phyloP scores from a whole-genome alignment of 2,888 invertebrate genomes.

The Sclerodermus sp. region DNA sequence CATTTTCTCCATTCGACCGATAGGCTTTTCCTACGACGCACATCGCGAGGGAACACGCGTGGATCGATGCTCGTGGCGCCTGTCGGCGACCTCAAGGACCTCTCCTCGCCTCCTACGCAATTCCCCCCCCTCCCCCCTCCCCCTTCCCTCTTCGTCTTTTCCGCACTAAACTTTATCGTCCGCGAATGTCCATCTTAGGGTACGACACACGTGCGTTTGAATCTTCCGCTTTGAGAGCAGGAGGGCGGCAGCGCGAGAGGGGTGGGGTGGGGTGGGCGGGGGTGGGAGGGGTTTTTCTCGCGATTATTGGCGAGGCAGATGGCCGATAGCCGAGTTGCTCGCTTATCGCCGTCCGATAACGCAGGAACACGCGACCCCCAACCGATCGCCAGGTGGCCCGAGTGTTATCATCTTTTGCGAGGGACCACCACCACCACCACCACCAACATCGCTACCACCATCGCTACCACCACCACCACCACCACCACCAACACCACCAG shows the following conservation, averaged over 20 bases:
- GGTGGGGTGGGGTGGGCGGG: background rate
- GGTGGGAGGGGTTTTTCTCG: background rate
- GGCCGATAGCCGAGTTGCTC: slow-evolving; percentile 19
- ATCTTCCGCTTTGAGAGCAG: no score
- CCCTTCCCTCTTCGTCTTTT: no score
- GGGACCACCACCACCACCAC: no score
- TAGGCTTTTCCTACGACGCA: no score
- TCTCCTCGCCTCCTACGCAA: slow-evolving; percentile 15
- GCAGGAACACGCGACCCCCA: slow-evolving; percentile 11
- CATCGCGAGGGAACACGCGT: background rate
- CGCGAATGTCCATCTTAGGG: no score
- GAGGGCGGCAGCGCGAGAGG: slow-evolving; percentile 1
- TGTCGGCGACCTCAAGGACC: slow-evolving; percentile 38
- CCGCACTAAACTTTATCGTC: no score
- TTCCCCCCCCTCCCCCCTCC: no score
- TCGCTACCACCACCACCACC: no score
- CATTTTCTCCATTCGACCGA: no score
- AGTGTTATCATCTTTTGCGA: slow-evolving; percentile 1
- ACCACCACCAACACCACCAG: no score
- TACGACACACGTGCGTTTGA: no score
- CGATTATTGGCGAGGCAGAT: slow-evolving; percentile 17
- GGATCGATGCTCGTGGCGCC: slow-evolving; percentile 27
- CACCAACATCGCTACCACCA: no score
- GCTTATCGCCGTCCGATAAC: slow-evolving; percentile 22
- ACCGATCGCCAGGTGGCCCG: slow-evolving; percentile 18